Evolutionary conservation across 1,140 invertebrate genomes (phyloP).

Genomic region (Charaxes varanes): DNA sequence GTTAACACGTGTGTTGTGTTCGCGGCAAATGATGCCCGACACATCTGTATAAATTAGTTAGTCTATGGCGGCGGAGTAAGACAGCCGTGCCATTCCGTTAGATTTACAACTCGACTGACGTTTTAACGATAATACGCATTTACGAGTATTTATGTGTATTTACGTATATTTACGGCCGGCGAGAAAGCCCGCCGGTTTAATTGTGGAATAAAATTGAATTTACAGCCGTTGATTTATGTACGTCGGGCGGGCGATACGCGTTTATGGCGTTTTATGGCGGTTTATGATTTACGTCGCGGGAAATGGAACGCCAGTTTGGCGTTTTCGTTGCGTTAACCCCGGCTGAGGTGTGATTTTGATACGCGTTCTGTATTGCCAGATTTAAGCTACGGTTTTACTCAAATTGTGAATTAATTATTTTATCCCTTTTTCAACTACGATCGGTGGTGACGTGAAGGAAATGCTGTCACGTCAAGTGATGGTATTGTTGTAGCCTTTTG

Average conservation of each 20-base stretch:
- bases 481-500: too few relatives aligned
- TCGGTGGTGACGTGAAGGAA: too few relatives aligned
- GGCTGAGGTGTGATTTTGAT: not conserved
- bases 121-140: constrained; percentile 73
- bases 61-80: constrained; percentile 23
- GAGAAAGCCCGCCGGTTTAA: constrained; percentile 68
- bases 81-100: constrained; percentile 42
- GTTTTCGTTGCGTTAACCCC: constrained; percentile 10
- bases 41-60: constrained; percentile 18
- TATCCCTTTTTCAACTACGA: too few relatives aligned
- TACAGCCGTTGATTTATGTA: constrained; percentile 57
- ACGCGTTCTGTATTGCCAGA: too few relatives aligned
- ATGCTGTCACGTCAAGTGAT: too few relatives aligned
- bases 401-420: too few relatives aligned
- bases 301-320: constrained; percentile 22
- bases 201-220: constrained; percentile 74
- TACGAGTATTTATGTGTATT: constrained; percentile 67
- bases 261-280: constrained; percentile 41
- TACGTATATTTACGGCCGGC: constrained; percentile 58
- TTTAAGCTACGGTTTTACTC: too few relatives aligned
- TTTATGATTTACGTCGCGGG: constrained; percentile 38
- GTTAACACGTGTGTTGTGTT: constrained; percentile 1
- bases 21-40: not conserved
- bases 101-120: constrained; percentile 61
- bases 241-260: constrained; percentile 29